Evolutionary conservation across 2,113 vertebrate genomes (phyloP).

Genomic region (Aramus guarauna): DNA sequence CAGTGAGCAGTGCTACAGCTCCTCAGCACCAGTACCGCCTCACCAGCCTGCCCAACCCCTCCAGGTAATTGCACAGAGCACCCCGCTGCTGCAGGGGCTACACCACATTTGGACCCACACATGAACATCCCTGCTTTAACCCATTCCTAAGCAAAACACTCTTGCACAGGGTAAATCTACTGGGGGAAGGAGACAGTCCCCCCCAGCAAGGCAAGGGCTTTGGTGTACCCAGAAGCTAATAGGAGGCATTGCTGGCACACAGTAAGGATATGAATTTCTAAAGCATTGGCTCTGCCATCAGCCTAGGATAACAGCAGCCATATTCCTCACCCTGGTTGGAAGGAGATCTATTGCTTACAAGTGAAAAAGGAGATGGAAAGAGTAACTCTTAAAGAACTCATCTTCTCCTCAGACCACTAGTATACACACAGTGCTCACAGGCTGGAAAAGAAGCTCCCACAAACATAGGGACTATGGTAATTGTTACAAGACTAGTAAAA

Average conservation of each 20-base stretch:
- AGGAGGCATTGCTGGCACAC: not conserved
- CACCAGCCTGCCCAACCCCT: not conserved
- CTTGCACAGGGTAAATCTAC: not conserved
- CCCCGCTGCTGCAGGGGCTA: not conserved
- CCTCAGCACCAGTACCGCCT: not conserved
- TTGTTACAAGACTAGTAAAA: not conserved
- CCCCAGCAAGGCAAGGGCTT: not conserved
- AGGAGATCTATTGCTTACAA: not conserved
- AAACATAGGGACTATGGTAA: not conserved
- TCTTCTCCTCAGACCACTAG: not conserved
- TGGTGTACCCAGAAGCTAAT: not conserved
- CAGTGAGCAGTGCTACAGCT: not conserved
- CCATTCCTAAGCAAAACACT: not conserved
- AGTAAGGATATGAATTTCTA: not conserved
- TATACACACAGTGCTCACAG: rapidly evolving
- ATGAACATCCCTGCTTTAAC: not conserved
- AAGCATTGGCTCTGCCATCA: not conserved
- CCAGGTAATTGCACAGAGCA: not conserved
- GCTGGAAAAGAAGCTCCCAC: not conserved
- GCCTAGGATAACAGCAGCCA: not conserved
- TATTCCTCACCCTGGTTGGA: not conserved
- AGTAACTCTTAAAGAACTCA: not conserved
- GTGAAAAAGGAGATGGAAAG: not conserved
- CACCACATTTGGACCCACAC: rapidly evolving
- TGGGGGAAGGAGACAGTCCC: not conserved